Evolutionary conservation across 2,113 vertebrate genomes (phyloP).

Genomic region (Leucopsar rothschildi): DNA sequence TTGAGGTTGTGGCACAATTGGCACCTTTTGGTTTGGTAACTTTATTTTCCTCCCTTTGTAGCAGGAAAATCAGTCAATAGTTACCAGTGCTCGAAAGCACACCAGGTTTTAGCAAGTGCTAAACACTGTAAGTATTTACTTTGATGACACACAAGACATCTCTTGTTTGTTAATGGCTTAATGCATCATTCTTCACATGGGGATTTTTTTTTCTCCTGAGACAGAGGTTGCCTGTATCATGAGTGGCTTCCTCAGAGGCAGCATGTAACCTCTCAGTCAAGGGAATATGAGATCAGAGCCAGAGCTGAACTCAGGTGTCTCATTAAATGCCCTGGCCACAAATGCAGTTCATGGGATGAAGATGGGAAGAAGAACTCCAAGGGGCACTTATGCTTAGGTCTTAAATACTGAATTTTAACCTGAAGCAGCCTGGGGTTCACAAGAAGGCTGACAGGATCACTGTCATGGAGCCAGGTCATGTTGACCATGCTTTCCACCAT

Average conservation of each 20-base stretch:
- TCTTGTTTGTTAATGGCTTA: constrained; percentile 1
- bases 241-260: neutral
- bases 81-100: neutral
- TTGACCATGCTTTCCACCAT: neutral
- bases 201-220: neutral
- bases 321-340: neutral
- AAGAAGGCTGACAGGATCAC: neutral
- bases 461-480: neutral
- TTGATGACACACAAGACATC: neutral
- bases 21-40: neutral
- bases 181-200: neutral
- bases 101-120: neutral
- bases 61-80: neutral
- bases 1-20: neutral
- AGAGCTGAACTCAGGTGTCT: neutral
- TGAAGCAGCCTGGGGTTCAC: neutral
- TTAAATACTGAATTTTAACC: neutral
- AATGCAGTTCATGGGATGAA: neutral
- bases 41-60: neutral
- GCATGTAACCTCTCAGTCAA: neutral
- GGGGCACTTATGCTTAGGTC: neutral
- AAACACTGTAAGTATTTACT: neutral
- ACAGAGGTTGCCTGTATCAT: neutral
- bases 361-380: neutral
- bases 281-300: neutral